Evolutionary conservation across 2,113 vertebrate genomes (phyloP), one percentile per base, ranked within the genome.

Genomic region (Plectropomus leopardus): DNA sequence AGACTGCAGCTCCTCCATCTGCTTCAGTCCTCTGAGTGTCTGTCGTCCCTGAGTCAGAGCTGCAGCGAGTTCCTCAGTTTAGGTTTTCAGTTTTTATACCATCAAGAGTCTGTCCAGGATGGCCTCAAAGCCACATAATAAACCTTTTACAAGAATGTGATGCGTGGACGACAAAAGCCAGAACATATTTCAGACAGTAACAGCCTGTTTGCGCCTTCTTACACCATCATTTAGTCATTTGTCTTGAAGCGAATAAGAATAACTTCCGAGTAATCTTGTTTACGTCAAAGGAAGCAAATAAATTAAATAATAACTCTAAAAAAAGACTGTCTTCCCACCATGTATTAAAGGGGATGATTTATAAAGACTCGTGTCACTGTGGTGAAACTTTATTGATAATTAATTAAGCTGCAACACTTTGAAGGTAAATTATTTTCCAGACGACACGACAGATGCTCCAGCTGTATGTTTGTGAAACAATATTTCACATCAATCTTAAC

Each of bases 51-150:
- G 55, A 15, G 9, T 42, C 55, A 45, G 40, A 44, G 48, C 60
- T 34, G 76, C n/a, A 61, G 44, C 48, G 77, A 45, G 7, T 50
- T 42, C 51, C 50, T 36, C 10, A 0, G 21, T 70, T 70, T 50
- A 30, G 64, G 36, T 36, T 44, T 72, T 53, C 10, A 7, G 69
- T 84, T 91, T 93, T 92, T 94, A 93, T 94, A 94, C 84, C 65
- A 53, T 40, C 21, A 30, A 64, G 54, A 66, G 76, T 73, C 70
- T 65, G 54, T 57, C 76, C 68, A n/a, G 48, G 83, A 45, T 51
- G 69, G 72, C 70, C 76, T 77, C 58, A 65, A 80, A 84, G 86
- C 91, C 86, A 57, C 83, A 82, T 53, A 57, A 86, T 82, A 67
- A 86, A 82, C 76, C 64, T 81, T 80, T 85, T 63, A 84, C 23